Evolutionary conservation across 2,797 vertebrate genomes (phyloP).

Genomic region (Merluccius polli): DNA sequence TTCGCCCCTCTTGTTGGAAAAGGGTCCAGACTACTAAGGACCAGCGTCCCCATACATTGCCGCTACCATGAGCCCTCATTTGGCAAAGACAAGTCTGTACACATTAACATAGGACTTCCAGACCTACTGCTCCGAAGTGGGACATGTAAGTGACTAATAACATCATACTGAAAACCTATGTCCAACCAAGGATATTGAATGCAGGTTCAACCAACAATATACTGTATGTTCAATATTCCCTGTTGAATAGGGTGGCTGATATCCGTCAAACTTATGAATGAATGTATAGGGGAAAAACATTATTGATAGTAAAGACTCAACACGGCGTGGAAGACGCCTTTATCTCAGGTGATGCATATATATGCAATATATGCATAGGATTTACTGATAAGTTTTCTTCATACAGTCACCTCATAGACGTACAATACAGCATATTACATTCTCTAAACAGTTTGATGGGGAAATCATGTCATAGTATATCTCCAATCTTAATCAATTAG

Average conservation of each 20-base stretch:
- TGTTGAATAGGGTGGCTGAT: neutral
- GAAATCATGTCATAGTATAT: neutral
- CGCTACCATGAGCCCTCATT: constrained; percentile 83
- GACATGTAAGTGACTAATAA: constrained; percentile 67
- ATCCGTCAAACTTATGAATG: neutral
- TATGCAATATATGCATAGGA: neutral
- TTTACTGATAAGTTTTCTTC: neutral
- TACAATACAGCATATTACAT: neutral
- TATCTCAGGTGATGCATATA: neutral
- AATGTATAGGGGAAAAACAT: neutral
- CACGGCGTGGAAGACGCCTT: neutral
- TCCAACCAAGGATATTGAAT: neutral
- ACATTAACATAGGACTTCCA: constrained; percentile 70
- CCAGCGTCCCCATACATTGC: constrained; percentile 79
- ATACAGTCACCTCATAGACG: neutral
- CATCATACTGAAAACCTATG: neutral
- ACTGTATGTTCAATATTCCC: neutral
- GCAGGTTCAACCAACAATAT: neutral
- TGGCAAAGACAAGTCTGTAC: constrained; percentile 35
- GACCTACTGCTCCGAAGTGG: constrained; percentile 75
- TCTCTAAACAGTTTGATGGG: neutral
- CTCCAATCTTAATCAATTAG: neutral
- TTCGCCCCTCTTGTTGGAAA: constrained; percentile 60
- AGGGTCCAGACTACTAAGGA: constrained; percentile 55
- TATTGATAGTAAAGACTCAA: neutral